Conservation (phyloP, 2,888 invertebrate species). For the Alitta virens region DNA sequence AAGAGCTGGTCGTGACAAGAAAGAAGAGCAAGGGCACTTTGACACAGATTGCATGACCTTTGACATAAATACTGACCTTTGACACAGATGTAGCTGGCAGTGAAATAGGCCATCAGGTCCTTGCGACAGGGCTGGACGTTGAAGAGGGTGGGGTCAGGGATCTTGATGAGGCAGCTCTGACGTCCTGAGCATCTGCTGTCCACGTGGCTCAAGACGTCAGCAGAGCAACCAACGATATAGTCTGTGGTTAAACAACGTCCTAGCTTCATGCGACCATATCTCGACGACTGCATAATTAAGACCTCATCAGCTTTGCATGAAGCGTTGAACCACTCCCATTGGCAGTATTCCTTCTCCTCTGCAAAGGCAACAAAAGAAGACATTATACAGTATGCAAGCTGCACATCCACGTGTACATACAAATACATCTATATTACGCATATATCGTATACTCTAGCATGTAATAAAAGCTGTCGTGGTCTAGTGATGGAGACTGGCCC, state of each 20-base stretch:
- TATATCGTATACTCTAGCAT: background rate
- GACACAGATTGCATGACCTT: too few relatives aligned
- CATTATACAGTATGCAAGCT: background rate
- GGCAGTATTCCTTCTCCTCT: conserved; percentile 14
- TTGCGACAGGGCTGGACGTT: conserved; percentile 24
- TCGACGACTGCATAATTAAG: conserved; percentile 22
- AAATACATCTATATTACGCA: too few relatives aligned
- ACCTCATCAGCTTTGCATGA: conserved; percentile 20
- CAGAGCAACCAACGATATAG: conserved; percentile 25
- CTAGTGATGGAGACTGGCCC: background rate
- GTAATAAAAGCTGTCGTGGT: background rate
- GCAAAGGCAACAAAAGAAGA: background rate
- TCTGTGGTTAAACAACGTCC: conserved; percentile 25
- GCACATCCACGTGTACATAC: too few relatives aligned
- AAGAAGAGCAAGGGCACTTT: too few relatives aligned
- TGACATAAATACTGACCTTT: conserved; percentile 19
- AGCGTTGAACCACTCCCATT: conserved; percentile 21
- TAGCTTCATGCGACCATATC: conserved; percentile 28
- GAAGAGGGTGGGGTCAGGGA: conserved; percentile 26
- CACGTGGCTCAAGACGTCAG: conserved; percentile 26
- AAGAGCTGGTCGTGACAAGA: too few relatives aligned
- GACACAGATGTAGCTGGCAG: conserved; percentile 27
- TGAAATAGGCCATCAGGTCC: conserved; percentile 29
- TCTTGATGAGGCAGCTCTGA: conserved; percentile 19
- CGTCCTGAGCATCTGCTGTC: conserved; percentile 29